These are phyloP conservation scores for Pardosa pseudoannulata DNA, from an alignment of 2,888 invertebrate genomes.

Conservation along the genomic window DNA sequence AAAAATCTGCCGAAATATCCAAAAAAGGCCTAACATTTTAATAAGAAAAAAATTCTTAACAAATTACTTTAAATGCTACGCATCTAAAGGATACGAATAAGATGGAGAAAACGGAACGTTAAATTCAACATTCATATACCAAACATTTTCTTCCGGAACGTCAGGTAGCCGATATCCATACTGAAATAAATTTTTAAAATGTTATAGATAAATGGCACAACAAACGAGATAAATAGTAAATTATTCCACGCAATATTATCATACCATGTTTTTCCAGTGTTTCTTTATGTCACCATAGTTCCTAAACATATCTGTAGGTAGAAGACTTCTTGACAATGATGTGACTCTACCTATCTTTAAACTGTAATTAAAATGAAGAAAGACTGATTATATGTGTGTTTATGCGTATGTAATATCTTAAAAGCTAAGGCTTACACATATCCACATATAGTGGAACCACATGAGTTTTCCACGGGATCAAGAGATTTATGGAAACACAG, in stretches of 20 bases:
- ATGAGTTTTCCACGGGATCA: no score
- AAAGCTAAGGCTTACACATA: no score
- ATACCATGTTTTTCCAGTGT: conserved; percentile 63
- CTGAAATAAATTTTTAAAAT: conserved; percentile 21
- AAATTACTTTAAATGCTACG: no score
- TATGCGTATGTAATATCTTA: no score
- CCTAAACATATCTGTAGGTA: conserved; percentile 5
- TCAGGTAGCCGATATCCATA: conserved; percentile 58
- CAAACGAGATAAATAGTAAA: no score
- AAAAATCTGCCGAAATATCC: not conserved
- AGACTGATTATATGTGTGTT: no score
- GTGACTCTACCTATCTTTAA: conserved; percentile 29
- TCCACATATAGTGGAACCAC: no score
- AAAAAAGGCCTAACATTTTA: no score
- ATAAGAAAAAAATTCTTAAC: no score
- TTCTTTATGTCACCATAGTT: conserved; percentile 30
- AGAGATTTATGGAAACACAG: no score
- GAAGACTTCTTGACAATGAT: conserved; percentile 22
- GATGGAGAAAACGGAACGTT: not conserved
- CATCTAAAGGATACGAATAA: conserved; percentile 62
- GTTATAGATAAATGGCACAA: no score
- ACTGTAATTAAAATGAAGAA: no score
- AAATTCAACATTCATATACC: conserved; percentile 43
- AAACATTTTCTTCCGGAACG: conserved; percentile 29
- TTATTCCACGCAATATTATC: not conserved